phyloP scores from a whole-genome alignment of 1,140 invertebrate species.

The Drosophila punjabiensis region DNA sequence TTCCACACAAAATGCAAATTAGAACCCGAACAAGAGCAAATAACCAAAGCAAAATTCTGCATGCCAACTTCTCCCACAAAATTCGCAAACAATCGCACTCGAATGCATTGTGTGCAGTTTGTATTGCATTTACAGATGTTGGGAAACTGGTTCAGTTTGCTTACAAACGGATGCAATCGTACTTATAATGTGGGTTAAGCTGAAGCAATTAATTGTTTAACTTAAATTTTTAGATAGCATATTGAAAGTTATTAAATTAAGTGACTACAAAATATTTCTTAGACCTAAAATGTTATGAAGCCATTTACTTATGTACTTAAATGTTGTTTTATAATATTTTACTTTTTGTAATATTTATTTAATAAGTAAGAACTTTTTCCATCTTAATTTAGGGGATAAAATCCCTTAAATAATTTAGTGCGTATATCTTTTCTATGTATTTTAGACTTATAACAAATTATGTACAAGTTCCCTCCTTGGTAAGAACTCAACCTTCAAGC shows the following conservation, averaged over 20 bases:
- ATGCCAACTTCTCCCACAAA: slow-evolving; percentile 14
- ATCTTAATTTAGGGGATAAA: too few species aligned
- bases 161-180: slow-evolving; percentile 7
- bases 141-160: slow-evolving; percentile 8
- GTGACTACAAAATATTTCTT: neutral
- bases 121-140: slow-evolving; percentile 31
- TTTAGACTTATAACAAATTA: neutral
- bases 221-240: neutral
- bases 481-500: neutral
- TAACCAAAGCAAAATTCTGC: neutral
- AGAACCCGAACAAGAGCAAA: neutral
- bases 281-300: too few species aligned
- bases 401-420: neutral
- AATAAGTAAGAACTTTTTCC: too few species aligned
- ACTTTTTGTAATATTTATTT: too few species aligned
- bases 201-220: neutral
- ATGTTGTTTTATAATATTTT: too few species aligned
- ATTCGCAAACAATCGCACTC: slow-evolving; percentile 16
- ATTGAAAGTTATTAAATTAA: neutral
- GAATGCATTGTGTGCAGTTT: slow-evolving; percentile 9
- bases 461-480: neutral
- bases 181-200: slow-evolving; percentile 17
- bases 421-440: neutral
- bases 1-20: slow-evolving; percentile 17
- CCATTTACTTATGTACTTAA: neutral